These are phyloP conservation scores for Callosobruchus maculatus DNA, from an alignment of 2,888 invertebrate genomes.

Conservation along the genomic window DNA sequence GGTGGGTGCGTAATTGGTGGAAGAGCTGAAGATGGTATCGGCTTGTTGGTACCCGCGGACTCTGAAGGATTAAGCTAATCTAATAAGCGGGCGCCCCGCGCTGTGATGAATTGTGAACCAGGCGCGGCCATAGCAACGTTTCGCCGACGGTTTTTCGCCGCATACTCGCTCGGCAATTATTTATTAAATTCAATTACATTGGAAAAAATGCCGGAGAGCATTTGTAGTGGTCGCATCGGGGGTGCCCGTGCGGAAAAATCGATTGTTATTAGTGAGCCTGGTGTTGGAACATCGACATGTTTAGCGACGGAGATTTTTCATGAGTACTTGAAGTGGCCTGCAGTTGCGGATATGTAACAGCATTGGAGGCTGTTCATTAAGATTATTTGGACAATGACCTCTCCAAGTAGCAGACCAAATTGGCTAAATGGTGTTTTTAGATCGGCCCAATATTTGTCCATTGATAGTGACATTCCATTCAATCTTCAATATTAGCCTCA, in stretches of 20 bases:
- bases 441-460: too few species aligned
- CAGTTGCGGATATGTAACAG: too few species aligned
- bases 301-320: neutral
- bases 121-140: neutral
- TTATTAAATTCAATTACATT: slow-evolving; percentile 3
- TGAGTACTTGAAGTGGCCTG: neutral
- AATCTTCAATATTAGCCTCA: too few species aligned
- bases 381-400: too few species aligned
- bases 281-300: neutral
- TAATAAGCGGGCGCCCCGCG: neutral
- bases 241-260: neutral
- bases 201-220: neutral
- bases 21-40: neutral
- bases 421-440: too few species aligned
- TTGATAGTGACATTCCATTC: too few species aligned
- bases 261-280: neutral
- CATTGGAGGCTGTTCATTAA: too few species aligned
- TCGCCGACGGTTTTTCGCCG: neutral
- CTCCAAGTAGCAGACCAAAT: too few species aligned
- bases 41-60: neutral
- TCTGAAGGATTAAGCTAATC: slow-evolving; percentile 1
- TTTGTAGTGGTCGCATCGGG: neutral
- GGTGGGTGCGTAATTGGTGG: slow-evolving; percentile 1
- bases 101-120: slow-evolving; percentile 1
- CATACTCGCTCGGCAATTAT: neutral